A percentile compares a stretch with the other conserved stretches of the same genome.
Conservation (phyloP, 2,888 invertebrate species). For the Tupiocoris notatus region DNA sequence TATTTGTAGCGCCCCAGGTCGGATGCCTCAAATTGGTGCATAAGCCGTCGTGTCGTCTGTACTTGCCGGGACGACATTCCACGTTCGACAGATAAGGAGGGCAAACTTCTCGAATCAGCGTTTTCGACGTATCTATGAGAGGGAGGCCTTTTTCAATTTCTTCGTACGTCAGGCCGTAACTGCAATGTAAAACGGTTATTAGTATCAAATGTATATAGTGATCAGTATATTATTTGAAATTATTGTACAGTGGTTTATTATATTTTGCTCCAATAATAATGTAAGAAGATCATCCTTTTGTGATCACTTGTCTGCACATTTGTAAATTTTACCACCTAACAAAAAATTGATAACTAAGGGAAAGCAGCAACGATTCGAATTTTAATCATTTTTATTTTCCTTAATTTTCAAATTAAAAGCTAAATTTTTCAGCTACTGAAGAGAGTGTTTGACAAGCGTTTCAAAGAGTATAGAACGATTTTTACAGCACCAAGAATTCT, state of each 20-base stretch:
- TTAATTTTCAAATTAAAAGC: no score
- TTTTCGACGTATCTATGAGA: constrained; percentile 82
- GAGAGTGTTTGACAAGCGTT: no score
- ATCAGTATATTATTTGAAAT: no score
- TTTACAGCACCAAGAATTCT: no score
- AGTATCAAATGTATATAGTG: neutral
- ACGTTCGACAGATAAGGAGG: constrained; percentile 85
- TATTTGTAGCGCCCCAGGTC: constrained; percentile 82
- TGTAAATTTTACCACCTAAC: no score
- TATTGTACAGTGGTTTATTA: neutral
- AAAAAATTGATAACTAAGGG: no score
- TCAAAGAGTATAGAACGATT: no score
- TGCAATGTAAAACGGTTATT: constrained; percentile 53
- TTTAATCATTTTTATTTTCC: no score
- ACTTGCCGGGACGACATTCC: constrained; percentile 84
- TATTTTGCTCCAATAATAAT: neutral
- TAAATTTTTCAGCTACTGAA: no score
- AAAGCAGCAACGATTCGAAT: no score
- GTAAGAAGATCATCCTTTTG: neutral
- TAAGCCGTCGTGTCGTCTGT: constrained; percentile 80
- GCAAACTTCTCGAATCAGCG: constrained; percentile 79
- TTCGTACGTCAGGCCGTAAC: constrained; percentile 79
- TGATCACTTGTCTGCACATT: no score
- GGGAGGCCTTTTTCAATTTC: constrained; percentile 86
- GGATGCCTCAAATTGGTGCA: constrained; percentile 87